Base-by-base conservation (phyloP, 2,797 vertebrate genomes). In the Salmo trutta region DNA sequence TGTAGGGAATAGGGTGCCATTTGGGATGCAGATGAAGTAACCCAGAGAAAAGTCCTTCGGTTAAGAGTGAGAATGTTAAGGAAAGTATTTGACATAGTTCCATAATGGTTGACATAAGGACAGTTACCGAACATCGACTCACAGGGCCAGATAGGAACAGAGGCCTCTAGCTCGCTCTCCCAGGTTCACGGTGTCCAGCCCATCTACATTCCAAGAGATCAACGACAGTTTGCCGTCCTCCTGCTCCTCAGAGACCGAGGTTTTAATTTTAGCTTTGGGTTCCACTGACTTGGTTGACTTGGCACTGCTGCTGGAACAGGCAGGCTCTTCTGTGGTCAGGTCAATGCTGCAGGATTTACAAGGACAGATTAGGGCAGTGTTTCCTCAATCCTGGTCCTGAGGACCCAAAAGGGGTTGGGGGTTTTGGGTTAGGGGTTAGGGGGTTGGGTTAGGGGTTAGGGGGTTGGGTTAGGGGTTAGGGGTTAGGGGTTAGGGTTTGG, bases 171-270 rank as follows among this genome's bases (percentile, higher is more conserved):
- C 95, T 2, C 98, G 94, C 78, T 98, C 97, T 7, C 41, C 84
- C 10, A 97, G 81, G 83, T 94, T 96, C 82, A 91, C 91, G 3
- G 83, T 77, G 81, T 99, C 96, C 71, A 99, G 90, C 31, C 98
- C 98, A 71, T 98, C 98, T 56, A 99, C 91, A 8, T 99, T 99
- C 98, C 98, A 99, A 67, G 96, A 95, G 78, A 99, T 91, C 74
- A 99, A 75, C 0, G 96, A 97, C 78, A 99, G 93, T 62, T 88
- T 93, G 56, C 90, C 82, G 10, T 93, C 93, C 3, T 96, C 95
- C 69, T 94, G 91, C 62, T 93, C 90, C 16, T 68, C 66, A 8
- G 85, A 90, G 66, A 4, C 29, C 1, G 84, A 33, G 1, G 77
- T 29, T 80, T 86, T 77, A 4, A 3, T 24, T 2, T 24, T 74